Evolutionary conservation across 2,113 vertebrate genomes (phyloP), one percentile per base, ranked within the genome.

Genomic region (Callaeas wilsoni): DNA sequence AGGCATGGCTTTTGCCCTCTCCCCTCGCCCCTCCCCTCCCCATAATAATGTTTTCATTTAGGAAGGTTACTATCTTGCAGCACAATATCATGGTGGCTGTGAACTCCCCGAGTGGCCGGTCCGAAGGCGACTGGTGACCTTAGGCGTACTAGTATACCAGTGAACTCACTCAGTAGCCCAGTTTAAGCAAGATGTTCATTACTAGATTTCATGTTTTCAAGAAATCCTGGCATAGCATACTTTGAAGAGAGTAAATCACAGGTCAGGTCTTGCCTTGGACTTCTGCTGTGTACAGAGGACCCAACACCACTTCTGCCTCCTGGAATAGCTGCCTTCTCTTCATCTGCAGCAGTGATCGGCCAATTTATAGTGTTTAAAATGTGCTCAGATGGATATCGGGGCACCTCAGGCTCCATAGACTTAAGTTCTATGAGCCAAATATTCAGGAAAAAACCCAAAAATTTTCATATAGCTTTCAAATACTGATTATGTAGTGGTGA

Each of bases 21-120:
- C 44, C 22, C 7, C 10, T 41, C n/a, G n/a, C n/a, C 83, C 10
- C 26, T n/a, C 6, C 13, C 4, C 8, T 47, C 21, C 27, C 75
- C 16, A 47, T 32, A 84, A 37, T 20, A 42, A 9, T 4, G 18
- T 15, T 53, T 90, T 25, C 2, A 32, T 46, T 69, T 65, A 41
- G 26, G 22, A 82, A 39, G 6, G 8, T 67, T 71, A 17, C 18
- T 47, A 5, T 32, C 20, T 74, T 26, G 46, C 9, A 9, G n/a
- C 35, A 8, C 2, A 1, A 18, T 67, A 16, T 44, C 12, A 1
- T 10, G 13, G 22, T 35, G 47, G 21, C 30, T 42, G 0, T 26
- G 27, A 35, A 10, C 30, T 52, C 11, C 21, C 4, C 5, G 37
- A 30, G 25, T 3, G 1, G 22, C 33, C 12, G 10, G 11, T 56